Base-by-base conservation (phyloP, 1,140 invertebrate species). In the Drosophila pseudoananassae region DNA sequence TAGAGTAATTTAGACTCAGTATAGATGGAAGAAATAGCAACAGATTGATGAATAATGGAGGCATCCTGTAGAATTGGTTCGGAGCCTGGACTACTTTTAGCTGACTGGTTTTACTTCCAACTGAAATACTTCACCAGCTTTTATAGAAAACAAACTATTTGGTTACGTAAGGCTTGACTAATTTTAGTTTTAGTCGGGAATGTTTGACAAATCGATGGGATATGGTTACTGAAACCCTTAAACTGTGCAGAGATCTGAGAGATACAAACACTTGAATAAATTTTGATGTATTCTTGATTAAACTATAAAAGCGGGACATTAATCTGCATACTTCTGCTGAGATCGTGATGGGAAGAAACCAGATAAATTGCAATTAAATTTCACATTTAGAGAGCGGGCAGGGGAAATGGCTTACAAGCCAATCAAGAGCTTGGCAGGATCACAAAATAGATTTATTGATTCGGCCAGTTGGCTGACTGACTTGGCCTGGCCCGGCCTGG, bases 381-480 rank as follows among this genome's bases (percentile, higher is more conserved):
- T 36, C 33, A 36, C 33, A 33, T 33, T 33, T 8, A 9, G 31
- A 33, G 2, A 33, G 10, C 31, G 31, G 31, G 31, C 25, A 27
- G 25, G 25, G 25, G 33, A 36, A 36, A 36, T 10, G 33, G n/a
- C 14, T 14, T 40, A 40, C 38, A 14, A 43, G 40, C 10, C 47
- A 64, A 43, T 63, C 45, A 31, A 25, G 33, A 10, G 8, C 7
- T 40, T 9, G n/a, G 46, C 25, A 51, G 46, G 58, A 64, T 51
- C 49, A 51, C 60, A 63, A 66, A 66, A 15, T 10, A 29, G 45
- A 51, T 66, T 66, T 66, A 66, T 66, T 29, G 63, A n/a, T 17
- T 66, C 27, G 25, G 15, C 43, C 10, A 36, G 33, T 36, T 36
- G 10, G 33, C 10, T 36, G 33, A 4, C 33, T 36, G 33, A 27